Evolutionary conservation across 2,797 vertebrate genomes (phyloP), one percentile per base, ranked within the genome.

Genomic region (Rhabdophis nuchalis): DNA sequence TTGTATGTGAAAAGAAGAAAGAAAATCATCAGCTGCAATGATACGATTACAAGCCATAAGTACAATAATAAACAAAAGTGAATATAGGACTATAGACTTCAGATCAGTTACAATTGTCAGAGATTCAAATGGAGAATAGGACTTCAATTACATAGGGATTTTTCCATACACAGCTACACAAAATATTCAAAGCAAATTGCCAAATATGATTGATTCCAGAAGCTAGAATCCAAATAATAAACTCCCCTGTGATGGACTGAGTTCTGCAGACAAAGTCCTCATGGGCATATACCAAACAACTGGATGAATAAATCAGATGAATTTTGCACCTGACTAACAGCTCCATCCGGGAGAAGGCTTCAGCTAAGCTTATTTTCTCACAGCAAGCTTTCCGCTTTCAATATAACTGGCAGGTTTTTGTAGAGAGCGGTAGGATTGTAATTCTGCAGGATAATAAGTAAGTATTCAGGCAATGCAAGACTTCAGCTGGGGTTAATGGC

Each of bases 41-140:
- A 95, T 87, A 25, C 41, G 91, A 94, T 94, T 92, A 92, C 60
- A 93, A 82, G 4, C 36, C 23, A 54, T 60, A 95, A 41, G n/a
- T 93, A 94, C 32, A 14, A 23, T 72, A 57, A 58, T 94, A 91
- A 92, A 82, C 89, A 82, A 93, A 60, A 91, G 90, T 86, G 82
- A 77, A 58, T 57, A 57, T 85, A 4, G 94, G 86, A 53, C n/a
- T 72, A 72, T 90, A 12, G 86, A 90, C 29, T 93, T 13, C 25
- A 85, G 57, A 54, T 64, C 52, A 89, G 2, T 89, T 57, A 95
- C 91, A 96, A 94, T 53, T 58, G 82, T 85, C 89, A 95, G 93
- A 93, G 85, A 86, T 86, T 12, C 8, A 11, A 54, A 27, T 91
- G 50, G 94, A 60, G 3, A 87, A 94, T 85, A 88, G 8, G 57